Base-by-base conservation (phyloP, 2,113 vertebrate genomes). In the Antennarius striatus region DNA sequence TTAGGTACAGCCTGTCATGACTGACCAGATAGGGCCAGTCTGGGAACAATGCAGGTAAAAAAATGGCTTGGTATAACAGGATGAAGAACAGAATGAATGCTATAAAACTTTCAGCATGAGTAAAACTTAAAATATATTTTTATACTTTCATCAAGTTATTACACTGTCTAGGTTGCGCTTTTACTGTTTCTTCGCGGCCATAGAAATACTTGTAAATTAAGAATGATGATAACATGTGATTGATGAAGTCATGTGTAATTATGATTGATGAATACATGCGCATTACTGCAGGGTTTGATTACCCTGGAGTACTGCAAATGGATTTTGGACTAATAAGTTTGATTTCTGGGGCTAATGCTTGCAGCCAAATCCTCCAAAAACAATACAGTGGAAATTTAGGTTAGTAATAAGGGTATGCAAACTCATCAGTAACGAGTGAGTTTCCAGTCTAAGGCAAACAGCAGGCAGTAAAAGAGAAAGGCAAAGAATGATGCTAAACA, bases 341-440 rank as follows among this genome's bases (percentile, higher is more conserved):
- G 9, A 77, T 81, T 73, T 84, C 59, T 71, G 56, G 52, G 22
- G 77, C 65, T 45, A 68, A 55, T 61, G 70, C 63, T 80, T 66
- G 43, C n/a, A 70, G 75, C 64, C 66, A 75, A 66, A 80, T 76
- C 63, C 48, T 85, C 78, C 81, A 89, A 85, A 79, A 82, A 79
- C 71, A 88, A 88, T 86, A 80, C 75, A 72, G 58, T 77, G 61
- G 64, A 78, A 81, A 68, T 85, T 74, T 59, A 69, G 73, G 54
- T 72, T 74, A 49, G 51, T 74, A 81, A 79, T 77, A 86, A 77
- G 63, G 81, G 77, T 79, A 81, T 79, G 82, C 70, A 85, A 84
- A 88, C 54, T 85, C 79, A 85, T 89, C 77, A 68, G 69, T 90
- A 81, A 84, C 64, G 76, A 68, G 75, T 76, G 55, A 15, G 43